These are phyloP conservation scores for Melinopterus prodromus DNA, from an alignment of 2,888 invertebrate species.

Conservation along the genomic window DNA sequence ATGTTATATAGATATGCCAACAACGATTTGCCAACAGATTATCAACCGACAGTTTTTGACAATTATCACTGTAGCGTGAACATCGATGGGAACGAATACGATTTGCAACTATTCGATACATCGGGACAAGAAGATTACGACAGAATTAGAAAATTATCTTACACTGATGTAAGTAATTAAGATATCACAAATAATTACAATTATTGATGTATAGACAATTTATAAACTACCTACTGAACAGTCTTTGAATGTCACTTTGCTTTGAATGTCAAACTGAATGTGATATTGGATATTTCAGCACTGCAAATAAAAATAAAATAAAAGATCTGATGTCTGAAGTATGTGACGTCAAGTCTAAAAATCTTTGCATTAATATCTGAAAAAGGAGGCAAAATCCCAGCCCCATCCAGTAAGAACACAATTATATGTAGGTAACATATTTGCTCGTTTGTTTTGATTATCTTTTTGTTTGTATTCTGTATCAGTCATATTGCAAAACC, in stretches of 20 bases:
- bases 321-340: too few relatives aligned
- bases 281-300: neutral
- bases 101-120: constrained; percentile 84
- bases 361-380: too few relatives aligned
- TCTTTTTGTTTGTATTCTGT: too few relatives aligned
- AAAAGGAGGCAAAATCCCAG: too few relatives aligned
- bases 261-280: too few relatives aligned
- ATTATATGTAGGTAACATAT: too few relatives aligned
- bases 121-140: constrained; percentile 89
- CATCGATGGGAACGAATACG: constrained; percentile 76
- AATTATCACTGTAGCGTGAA: constrained; percentile 57
- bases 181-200: neutral
- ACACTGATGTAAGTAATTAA: constrained; percentile 72
- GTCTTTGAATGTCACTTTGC: too few relatives aligned
- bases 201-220: constrained; percentile 17
- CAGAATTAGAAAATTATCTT: constrained; percentile 80
- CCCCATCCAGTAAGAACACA: too few relatives aligned
- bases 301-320: too few relatives aligned
- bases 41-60: constrained; percentile 35
- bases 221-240: constrained; percentile 50
- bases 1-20: constrained; percentile 31
- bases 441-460: too few relatives aligned
- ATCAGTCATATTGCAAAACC: too few relatives aligned
- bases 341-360: too few relatives aligned
- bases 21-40: constrained; percentile 29